These are phyloP conservation scores for Tricholauxania praeusta DNA, from an alignment of 2,888 invertebrate species.

Conservation along the genomic window DNA sequence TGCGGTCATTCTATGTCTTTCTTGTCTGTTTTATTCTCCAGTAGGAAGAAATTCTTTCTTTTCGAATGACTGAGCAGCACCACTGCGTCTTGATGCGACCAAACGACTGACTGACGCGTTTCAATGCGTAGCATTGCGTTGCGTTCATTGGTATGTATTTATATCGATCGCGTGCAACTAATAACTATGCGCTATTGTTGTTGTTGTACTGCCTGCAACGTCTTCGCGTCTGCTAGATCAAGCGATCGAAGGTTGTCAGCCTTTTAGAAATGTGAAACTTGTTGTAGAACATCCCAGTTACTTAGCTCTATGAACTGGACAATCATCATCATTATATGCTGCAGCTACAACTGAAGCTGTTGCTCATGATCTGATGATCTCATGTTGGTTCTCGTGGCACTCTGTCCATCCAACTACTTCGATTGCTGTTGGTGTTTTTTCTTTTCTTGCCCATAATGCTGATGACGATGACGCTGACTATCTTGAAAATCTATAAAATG, in stretches of 20 bases:
- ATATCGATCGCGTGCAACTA: conserved; percentile 45
- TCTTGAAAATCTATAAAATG: conserved; percentile 37
- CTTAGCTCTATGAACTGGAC: conserved; percentile 17
- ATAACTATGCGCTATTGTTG: conserved; percentile 39
- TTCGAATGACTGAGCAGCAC: conserved; percentile 44
- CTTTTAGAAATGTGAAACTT: conserved; percentile 51
- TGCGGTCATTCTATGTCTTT: conserved; percentile 13
- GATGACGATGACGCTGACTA: conserved; percentile 33
- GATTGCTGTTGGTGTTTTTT: too few species aligned
- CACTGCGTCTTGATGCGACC: background rate
- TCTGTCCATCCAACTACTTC: background rate
- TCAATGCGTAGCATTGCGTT: conserved; percentile 11
- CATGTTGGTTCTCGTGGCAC: conserved; percentile 6
- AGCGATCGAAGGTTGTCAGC: conserved; percentile 57
- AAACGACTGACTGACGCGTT: background rate
- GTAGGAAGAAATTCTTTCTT: conserved; percentile 52
- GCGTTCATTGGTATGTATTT: conserved; percentile 38
- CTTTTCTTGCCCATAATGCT: background rate
- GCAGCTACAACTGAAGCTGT: background rate
- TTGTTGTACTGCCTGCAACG: conserved; percentile 12
- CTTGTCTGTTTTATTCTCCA: conserved; percentile 40
- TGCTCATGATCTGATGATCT: conserved; percentile 7
- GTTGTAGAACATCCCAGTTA: conserved; percentile 19
- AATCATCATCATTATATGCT: conserved; percentile 24
- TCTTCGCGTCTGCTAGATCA: conserved; percentile 17